phyloP scores from a whole-genome alignment of 2,113 vertebrate species.

The cattle (Bos taurus) region DNA sequence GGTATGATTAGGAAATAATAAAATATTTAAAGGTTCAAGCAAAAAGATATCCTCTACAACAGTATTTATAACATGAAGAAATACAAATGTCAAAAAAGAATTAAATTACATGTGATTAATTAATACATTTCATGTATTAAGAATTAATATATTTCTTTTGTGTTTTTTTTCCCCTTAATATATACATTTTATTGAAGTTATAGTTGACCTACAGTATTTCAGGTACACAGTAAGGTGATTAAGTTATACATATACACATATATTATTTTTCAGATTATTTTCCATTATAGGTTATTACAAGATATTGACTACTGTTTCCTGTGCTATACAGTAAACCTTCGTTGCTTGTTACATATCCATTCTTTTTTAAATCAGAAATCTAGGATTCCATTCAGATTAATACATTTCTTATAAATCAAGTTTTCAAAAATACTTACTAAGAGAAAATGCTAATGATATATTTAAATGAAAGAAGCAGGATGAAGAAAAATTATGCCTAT shows the following conservation, averaged over 20 bases:
- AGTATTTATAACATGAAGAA: background rate
- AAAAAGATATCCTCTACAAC: background rate
- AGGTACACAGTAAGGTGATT: background rate
- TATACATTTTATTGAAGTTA: background rate
- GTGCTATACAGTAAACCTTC: background rate
- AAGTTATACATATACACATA: background rate
- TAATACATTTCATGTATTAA: background rate
- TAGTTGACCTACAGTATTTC: background rate
- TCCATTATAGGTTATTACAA: background rate
- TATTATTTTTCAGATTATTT: background rate
- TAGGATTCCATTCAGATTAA: background rate
- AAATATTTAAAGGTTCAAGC: background rate
- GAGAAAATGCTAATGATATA: background rate
- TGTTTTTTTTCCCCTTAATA: background rate
- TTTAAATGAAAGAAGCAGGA: background rate
- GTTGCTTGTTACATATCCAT: background rate
- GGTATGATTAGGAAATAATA: background rate
- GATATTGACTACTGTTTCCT: background rate
- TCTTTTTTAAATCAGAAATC: background rate
- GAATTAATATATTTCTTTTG: background rate
- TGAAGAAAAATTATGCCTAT: background rate
- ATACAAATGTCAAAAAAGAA: background rate
- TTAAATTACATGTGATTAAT: background rate
- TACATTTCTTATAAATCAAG: background rate
- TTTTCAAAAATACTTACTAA: background rate